Conservation (phyloP, 2,888 invertebrate genomes). For the Drosophila neotestacea region DNA sequence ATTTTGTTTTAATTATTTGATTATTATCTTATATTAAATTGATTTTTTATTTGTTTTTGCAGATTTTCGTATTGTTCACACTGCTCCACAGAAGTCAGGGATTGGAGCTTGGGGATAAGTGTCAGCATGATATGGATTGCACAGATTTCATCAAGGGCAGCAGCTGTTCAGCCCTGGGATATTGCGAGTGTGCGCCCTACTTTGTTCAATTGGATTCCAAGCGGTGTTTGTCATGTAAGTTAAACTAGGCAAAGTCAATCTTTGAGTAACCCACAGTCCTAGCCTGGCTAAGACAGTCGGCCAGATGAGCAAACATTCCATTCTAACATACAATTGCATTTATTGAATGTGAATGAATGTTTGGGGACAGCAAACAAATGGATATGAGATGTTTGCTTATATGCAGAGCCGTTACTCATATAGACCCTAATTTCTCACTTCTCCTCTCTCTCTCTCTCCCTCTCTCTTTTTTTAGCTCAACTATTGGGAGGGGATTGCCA, state of each 20-base stretch:
- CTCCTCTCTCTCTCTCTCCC: background rate
- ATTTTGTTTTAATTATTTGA: background rate
- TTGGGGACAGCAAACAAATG: slow-evolving; percentile 28
- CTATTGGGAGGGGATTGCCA: slow-evolving; percentile 90
- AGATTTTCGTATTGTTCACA: slow-evolving; percentile 63
- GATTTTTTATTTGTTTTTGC: slow-evolving; percentile 14
- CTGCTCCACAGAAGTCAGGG: slow-evolving; percentile 49
- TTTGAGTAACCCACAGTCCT: slow-evolving; percentile 58
- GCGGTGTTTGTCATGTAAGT: slow-evolving; percentile 94
- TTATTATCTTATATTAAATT: background rate
- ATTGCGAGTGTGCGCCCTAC: slow-evolving; percentile 93
- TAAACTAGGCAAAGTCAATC: slow-evolving; percentile 63
- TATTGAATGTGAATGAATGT: slow-evolving; percentile 23
- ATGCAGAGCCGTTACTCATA: slow-evolving; percentile 49
- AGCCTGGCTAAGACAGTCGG: no score
- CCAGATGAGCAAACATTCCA: slow-evolving; percentile 1
- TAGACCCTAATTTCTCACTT: slow-evolving; percentile 2
- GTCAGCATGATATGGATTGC: slow-evolving; percentile 86
- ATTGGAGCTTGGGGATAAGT: slow-evolving; percentile 83
- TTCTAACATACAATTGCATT: slow-evolving; percentile 19
- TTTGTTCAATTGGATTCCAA: slow-evolving; percentile 92
- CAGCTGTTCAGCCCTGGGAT: slow-evolving; percentile 86
- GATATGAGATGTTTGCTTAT: slow-evolving; percentile 42
- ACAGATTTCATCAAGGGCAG: slow-evolving; percentile 85
- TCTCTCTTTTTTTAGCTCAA: slow-evolving; percentile 50